phyloP scores from a whole-genome alignment of 2,888 invertebrate species.

The Heliconius ismenius region DNA sequence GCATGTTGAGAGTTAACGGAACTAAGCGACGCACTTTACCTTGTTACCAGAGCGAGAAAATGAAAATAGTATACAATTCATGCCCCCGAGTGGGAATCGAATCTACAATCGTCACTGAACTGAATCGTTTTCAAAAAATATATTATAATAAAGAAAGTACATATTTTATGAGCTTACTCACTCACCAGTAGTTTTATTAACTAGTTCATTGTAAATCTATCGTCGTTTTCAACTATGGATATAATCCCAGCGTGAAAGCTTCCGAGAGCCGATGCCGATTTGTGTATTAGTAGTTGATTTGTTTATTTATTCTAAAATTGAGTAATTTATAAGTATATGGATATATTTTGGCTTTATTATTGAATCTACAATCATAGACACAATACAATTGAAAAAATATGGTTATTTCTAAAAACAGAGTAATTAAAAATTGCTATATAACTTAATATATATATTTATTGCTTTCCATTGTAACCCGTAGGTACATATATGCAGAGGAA shows the following conservation, averaged over 20 bases:
- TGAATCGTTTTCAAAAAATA: too few species aligned
- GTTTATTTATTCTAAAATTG: constrained; percentile 1
- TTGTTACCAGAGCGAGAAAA: too few species aligned
- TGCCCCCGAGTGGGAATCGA: too few species aligned
- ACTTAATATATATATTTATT: too few species aligned
- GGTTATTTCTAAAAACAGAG: too few species aligned
- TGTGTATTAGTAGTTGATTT: background rate
- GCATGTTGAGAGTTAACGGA: too few species aligned
- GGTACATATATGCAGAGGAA: too few species aligned
- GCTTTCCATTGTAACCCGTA: too few species aligned
- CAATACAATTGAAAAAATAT: background rate
- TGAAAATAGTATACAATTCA: too few species aligned
- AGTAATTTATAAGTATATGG: background rate
- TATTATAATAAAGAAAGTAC: background rate
- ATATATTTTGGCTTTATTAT: background rate
- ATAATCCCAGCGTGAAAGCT: constrained; percentile 22
- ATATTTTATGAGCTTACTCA: background rate
- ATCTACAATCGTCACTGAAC: too few species aligned
- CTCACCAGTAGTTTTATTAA: background rate
- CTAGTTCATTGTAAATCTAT: constrained; percentile 12
- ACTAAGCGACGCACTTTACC: too few species aligned
- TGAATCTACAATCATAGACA: background rate
- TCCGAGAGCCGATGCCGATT: constrained; percentile 4
- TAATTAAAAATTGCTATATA: too few species aligned
- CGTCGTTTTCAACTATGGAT: constrained; percentile 6